These are phyloP conservation scores for Oreochromis grahami DNA, from an alignment of 2,797 vertebrate species.

Conservation along the genomic window DNA sequence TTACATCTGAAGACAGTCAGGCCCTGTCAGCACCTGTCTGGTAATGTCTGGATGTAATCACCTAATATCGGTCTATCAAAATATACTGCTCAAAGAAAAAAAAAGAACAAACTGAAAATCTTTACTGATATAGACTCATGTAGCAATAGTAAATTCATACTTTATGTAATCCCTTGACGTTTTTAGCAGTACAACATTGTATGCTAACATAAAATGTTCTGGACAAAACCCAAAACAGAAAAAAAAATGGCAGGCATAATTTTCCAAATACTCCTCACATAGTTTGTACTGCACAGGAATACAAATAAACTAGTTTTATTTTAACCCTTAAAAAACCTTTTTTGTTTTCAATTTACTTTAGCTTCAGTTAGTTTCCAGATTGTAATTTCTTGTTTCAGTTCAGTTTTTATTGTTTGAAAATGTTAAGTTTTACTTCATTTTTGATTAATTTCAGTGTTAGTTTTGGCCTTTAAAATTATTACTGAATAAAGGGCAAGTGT, in stretches of 20 bases:
- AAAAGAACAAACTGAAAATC: neutral
- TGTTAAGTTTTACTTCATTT: neutral
- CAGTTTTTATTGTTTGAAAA: neutral
- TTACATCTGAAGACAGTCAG: constrained; percentile 13
- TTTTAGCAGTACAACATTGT: neutral
- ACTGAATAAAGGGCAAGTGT: neutral
- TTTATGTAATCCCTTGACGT: neutral
- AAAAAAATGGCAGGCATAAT: neutral
- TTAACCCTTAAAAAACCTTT: neutral
- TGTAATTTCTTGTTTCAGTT: neutral
- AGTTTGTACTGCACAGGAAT: neutral
- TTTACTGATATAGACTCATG: neutral
- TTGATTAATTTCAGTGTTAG: neutral
- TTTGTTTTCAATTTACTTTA: neutral
- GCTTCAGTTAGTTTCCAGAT: neutral
- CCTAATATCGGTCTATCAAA: neutral
- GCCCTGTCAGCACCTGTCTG: constrained; percentile 26
- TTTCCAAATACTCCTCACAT: neutral
- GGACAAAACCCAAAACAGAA: neutral
- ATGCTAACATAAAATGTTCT: neutral
- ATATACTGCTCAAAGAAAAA: neutral
- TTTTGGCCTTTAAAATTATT: neutral
- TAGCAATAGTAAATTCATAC: neutral
- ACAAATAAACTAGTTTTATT: neutral
- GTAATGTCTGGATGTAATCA: constrained; percentile 1